Evolutionary conservation across 2,797 vertebrate species (phyloP), one percentile per base, ranked within the genome.

Genomic region (Acipenser oxyrinchus): DNA sequence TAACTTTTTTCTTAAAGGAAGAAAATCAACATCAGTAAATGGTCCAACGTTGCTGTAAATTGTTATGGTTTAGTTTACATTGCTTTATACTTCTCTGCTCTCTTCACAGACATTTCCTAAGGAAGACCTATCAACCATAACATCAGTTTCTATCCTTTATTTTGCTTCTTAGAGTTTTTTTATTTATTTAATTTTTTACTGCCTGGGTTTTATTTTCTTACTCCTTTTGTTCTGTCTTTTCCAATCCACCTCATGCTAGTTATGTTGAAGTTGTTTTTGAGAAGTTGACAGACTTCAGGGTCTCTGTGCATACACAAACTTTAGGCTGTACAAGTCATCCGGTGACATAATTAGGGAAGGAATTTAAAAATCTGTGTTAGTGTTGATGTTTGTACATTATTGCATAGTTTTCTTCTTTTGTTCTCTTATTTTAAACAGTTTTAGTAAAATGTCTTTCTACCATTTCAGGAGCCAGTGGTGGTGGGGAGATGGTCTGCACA

Each of bases 401-500:
- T 37, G 37, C 37, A 37, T 4, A 37, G 37, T 37, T 37, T 55
- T 10, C n/a, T 55, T n/a, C n/a, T 55, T 55, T 9, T 55, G 9
- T 10, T 10, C 9, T 7, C n/a, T n/a, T n/a, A 7, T n/a, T 55
- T 3, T 37, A 37, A 37, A 37, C 37, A 37, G 37, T 1, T 55
- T 1, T n/a, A n/a, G n/a, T 77, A 7, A 66, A 2, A 3, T 60
- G 13, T 11, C 69, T 49, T 71, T 1, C 73, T 23, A 48, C 1
- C 70, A 48, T 82, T 90, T 79, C 76, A 98, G 95, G 95, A 79
- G 94, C 94, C 81, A 91, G 91, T 69, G 93, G 94, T 79, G 93
- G 93, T 86, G 91, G 88, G 83, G 96, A 99, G 85, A 97, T 99
- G 82, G 95, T 97, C 77, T 99, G 96, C 90, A 93, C 94, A 76